Base-by-base conservation (phyloP, 2,797 vertebrate species). In the Poecile montanus region DNA sequence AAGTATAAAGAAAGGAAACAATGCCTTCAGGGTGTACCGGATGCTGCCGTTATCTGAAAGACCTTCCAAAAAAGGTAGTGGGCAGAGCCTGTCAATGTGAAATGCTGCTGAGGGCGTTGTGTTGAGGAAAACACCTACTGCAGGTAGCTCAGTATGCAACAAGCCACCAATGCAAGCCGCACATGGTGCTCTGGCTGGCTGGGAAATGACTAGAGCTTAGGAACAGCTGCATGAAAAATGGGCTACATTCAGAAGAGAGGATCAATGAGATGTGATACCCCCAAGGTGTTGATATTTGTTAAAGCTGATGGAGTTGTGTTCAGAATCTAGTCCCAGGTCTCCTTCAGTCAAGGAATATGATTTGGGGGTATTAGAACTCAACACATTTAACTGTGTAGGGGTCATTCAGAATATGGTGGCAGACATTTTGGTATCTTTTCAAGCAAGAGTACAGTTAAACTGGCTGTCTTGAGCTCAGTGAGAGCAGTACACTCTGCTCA, bases 1-100 rank as follows among this genome's bases (percentile, higher is more conserved):
- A 97, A 99, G 99, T 84, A 99, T 99, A 97, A 99, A 99, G 97
- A 99, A 99, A 97, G 99, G 99, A 97, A 99, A 99, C 34, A 99
- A 99, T 8, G 99, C 99, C 75, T 99, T 99, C 97, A 98, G 99
- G 83, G 99, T 99, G 19, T 99, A 99, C 93, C 98, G 98, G 87
- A 99, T 99, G 99, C 97, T 99, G 77, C 99, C 99, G 0, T 97
- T 98, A 11, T 97, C 98, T 2, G 99, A 99, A 96, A 98, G 98
- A 66, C 98, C 98, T 93, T 97, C 98, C 60, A 99, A 99, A 97
- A 99, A 99, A 99, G 99, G 99, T 99, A 96, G 92, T 96, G 47
- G 34, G 85, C 63, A 73, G 40, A 84, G 3, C 19, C 67, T 79
- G 51, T 53, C n/a, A 60, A 18, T 7, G 4, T 62, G 34, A 63